These are phyloP conservation scores for Euura lappo DNA, from an alignment of 1,140 invertebrate genomes.

Conservation along the genomic window DNA sequence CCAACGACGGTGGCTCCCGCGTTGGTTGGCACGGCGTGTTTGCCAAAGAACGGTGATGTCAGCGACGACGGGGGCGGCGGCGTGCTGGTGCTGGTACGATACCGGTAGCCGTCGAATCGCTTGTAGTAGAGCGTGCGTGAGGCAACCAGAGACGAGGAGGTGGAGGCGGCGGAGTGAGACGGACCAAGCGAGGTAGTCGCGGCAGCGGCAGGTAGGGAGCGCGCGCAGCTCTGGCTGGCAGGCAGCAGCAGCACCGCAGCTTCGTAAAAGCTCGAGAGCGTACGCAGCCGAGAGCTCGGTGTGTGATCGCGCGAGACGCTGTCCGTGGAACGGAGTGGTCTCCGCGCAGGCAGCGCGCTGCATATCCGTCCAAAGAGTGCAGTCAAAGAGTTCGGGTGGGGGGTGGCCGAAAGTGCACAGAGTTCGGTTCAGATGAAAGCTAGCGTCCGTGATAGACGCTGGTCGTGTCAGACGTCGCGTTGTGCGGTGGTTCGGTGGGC, in stretches of 20 bases:
- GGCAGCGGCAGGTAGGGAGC: constrained; percentile 2
- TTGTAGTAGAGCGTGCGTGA: neutral
- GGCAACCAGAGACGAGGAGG: neutral
- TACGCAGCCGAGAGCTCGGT: constrained; percentile 10
- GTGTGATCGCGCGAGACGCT: constrained; percentile 17
- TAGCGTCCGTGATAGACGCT: constrained; percentile 1
- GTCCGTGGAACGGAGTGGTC: constrained; percentile 7
- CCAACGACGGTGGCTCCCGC: neutral
- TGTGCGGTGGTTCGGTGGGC: constrained; percentile 1
- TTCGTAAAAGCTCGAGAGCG: constrained; percentile 14
- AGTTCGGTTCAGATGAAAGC: constrained; percentile 1
- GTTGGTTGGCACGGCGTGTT: constrained; percentile 17
- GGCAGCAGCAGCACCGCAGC: constrained; percentile 14
- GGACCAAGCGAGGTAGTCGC: constrained; percentile 9
- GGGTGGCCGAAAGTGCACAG: constrained; percentile 22
- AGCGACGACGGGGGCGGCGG: neutral
- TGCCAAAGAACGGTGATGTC: neutral
- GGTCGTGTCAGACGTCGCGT: neutral
- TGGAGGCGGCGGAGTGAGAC: neutral
- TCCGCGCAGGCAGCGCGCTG: constrained; percentile 6
- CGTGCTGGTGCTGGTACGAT: neutral
- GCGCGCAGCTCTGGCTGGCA: constrained; percentile 17
- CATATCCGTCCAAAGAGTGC: constrained; percentile 8
- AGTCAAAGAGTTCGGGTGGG: constrained; percentile 14
- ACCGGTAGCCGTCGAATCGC: neutral